Base-by-base conservation (phyloP, 1,140 invertebrate genomes). In the Aphidius gifuensis region DNA sequence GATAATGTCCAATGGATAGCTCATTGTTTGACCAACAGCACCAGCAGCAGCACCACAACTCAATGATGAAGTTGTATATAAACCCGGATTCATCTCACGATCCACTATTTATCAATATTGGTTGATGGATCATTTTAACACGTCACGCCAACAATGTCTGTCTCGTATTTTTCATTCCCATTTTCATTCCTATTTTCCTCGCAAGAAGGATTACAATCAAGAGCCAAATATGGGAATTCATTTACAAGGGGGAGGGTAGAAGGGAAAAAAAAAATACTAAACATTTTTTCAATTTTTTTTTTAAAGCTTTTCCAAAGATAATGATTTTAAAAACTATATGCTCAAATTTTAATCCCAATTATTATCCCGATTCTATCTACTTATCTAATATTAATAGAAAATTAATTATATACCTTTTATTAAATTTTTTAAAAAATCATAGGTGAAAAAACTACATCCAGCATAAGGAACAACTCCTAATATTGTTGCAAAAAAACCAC, bases 391-490 rank as follows among this genome's bases (percentile, higher is more conserved):
- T 16, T 16, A 16, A 16, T 16, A 16, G 1, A 16, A 16, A 16
- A 49, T 39, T 42, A 39, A 40, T 11, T 4, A 54, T 54, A 7
- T 80, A 95, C 94, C 90, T 74, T 83, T 81, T 75, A 96, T 87
- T 62, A 86, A 78, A 56, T 89, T 85, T 81, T 98, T 99, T 5
- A 98, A 82, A 23, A 92, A 91, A 82, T 99, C 97, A 79, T 97
- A 99, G 0, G 95, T 98, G 77, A 93, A 98, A 81, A 99, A 99
- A 48, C 94, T 96, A 53, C 91, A 91, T 8, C 97, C 97, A 9
- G 97, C 96, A 81, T 99, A 99, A 0, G 96, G 96, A 70, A 99
- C 92, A 0, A 97, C 94, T 4, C 97, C 97, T 3, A 96, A 74
- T 21, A 99, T 85, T 0, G 97, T 98, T 3, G 96, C 92, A 43